Evolutionary conservation across 1,140 invertebrate species (phyloP), one percentile per base, ranked within the genome.

Genomic region (Saccostrea glomerata): DNA sequence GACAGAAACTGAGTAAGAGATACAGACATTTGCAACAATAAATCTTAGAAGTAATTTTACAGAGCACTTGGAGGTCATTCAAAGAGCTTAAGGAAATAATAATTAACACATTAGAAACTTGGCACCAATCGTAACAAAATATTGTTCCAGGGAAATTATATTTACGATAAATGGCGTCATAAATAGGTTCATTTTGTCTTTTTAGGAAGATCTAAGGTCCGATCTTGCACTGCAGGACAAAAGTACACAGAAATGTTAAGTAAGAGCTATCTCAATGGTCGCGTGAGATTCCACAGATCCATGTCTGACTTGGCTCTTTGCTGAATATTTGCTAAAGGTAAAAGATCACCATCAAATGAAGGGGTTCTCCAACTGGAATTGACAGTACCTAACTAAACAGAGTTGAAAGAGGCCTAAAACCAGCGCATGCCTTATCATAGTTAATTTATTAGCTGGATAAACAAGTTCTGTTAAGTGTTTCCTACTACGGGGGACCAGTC

Each of bases 71-170:
- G 70, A 36, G 13, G 25, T 77, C 70, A 30, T 77, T 30, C 25
- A 77, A 2, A 77, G 0, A 47, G 47, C 47, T 47, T 15, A 9
- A 73, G 25, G 70, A 25, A 30, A 77, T 12, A 30, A 13, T 77
- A 36, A 77, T 77, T 77, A 77, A 77, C 25, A 25, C 25, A 77
- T 77, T 17, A 77, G 30, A 36, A 25, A 13, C 23, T 77, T 77
- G 70, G 70, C 70, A 77, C 70, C 70, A 77, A 30, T 36, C 70
- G 30, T 77, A 77, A 77, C 70, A 77, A 23, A 77, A 77, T 77
- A 30, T 30, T 77, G 23, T 36, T 77, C 25, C 25, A 30, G 25
- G 70, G 70, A 77, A 77, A 77, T 30, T 36, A 17, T 36, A 77
- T 77, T 25, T 77, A 40, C 25, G 25, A 77, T 77, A 30, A 77